Evolutionary conservation across 1,140 invertebrate genomes (phyloP), one percentile per base, ranked within the genome.

Genomic region (Zaprionus capensis): DNA sequence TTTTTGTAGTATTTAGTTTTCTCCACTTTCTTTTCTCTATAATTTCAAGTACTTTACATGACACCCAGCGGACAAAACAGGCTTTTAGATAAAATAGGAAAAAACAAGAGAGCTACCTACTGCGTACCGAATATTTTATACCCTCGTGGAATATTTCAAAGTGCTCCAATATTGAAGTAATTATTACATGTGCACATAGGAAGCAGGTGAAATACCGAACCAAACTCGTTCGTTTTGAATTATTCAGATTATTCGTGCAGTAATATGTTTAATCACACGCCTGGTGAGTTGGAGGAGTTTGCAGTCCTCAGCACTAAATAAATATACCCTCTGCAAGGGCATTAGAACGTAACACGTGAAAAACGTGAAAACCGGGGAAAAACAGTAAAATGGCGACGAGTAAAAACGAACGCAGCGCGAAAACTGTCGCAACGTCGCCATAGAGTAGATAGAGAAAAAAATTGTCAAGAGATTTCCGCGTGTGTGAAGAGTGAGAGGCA

Each of bases 31-130:
- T 56, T 77, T 68, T 68, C 63, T 53, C 65, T 66, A 78, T 81
- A 68, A 84, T 81, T 81, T 81, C 63, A 71, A 73, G 78, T 81
- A 68, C 70, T 81, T 75, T 78, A 46, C 80, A 76, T 71, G 55
- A 44, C 24, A 49, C 26, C 71, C 53, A 69, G 62, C 56, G 51
- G 80, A 78, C 77, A 87, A 49, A 82, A 87, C 76, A 83, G 71
- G 71, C 73, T 78, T 58, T 80, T 56, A 80, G 84, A 80, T 78
- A 83, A 69, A 22, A 44, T 36, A 61, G 11, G 22, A 57, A 73
- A 72, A 67, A 66, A 62, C 24, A 56, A 73, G 38, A n/a, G 38
- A 41, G 38, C 7, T 41, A 2, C 5, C 6, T 41, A 6, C 15
- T 15, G 2, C n/a, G n/a, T n/a, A 6, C 5, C 38, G 38, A 41